Conservation (phyloP, 2,888 invertebrate genomes). For the Sphaerophoria taeniata region DNA sequence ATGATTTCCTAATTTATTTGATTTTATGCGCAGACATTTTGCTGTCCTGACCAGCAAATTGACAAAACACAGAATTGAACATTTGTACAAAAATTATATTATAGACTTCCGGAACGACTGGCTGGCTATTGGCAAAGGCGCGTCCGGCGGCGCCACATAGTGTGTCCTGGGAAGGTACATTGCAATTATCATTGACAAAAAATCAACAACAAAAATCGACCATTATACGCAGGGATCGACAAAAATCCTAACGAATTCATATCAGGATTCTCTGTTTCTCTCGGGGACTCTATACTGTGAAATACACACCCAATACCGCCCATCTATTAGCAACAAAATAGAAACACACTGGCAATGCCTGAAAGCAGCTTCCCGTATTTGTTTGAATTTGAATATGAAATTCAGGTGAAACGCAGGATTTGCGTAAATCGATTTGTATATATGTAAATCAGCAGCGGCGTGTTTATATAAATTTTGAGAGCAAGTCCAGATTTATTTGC, state of each 20-base stretch:
- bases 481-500: slow-evolving; percentile 63
- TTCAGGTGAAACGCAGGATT: slow-evolving; percentile 52
- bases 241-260: slow-evolving; percentile 58
- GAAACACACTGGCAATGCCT: not conserved
- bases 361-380: not conserved
- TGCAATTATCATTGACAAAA: slow-evolving; percentile 59
- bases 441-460: too few species aligned
- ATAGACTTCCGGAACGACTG: slow-evolving; percentile 44
- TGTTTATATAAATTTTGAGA: slow-evolving; percentile 33
- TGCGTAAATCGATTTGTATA: slow-evolving; percentile 42
- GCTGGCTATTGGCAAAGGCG: too few species aligned
- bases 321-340: not conserved
- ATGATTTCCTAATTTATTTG: slow-evolving; percentile 70
- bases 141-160: too few species aligned
- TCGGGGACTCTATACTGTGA: not conserved
- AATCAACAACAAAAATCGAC: slow-evolving; percentile 17
- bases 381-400: slow-evolving; percentile 20
- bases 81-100: slow-evolving; percentile 65
- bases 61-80: slow-evolving; percentile 49
- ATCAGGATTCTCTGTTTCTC: slow-evolving; percentile 18
- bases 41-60: slow-evolving; percentile 68
- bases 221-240: not conserved
- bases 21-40: slow-evolving; percentile 70
- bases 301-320: not conserved
- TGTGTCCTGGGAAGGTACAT: too few species aligned